A percentile compares a stretch with the other conserved stretches of the same genome.
Conservation (phyloP, 1,140 invertebrate genomes). For the Medauroidea extradentata region DNA sequence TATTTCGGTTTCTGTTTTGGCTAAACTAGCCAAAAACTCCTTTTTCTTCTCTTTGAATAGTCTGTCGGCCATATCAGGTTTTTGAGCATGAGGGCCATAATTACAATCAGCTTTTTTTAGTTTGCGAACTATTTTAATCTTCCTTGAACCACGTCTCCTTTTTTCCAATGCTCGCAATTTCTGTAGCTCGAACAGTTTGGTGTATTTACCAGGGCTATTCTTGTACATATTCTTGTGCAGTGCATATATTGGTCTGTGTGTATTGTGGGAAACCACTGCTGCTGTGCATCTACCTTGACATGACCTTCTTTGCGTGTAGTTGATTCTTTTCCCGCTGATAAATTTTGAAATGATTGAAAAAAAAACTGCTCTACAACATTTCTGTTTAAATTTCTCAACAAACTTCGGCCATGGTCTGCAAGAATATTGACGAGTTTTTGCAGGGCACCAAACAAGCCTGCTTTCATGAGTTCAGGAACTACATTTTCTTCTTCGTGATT, state of each 20-base stretch:
- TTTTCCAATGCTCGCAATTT: conserved; percentile 10
- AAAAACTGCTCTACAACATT: conserved; percentile 41
- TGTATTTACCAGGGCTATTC: background rate
- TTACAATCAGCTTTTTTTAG: conserved; percentile 12
- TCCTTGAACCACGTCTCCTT: background rate
- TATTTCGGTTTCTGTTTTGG: background rate
- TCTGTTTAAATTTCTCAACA: conserved; percentile 38
- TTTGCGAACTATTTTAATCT: background rate
- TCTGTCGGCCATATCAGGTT: conserved; percentile 14
- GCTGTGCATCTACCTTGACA: conserved; percentile 32
- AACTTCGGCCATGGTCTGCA: conserved; percentile 21
- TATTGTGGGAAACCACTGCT: conserved; percentile 33
- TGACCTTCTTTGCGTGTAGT: conserved; percentile 25
- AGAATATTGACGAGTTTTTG: background rate
- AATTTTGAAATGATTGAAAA: conserved; percentile 33
- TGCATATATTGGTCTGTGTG: background rate
- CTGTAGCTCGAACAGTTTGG: background rate
- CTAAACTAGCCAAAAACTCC: background rate
- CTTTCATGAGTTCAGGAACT: conserved; percentile 19
- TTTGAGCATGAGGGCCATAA: conserved; percentile 23
- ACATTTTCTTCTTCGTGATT: conserved; percentile 23
- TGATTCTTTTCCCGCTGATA: conserved; percentile 38
- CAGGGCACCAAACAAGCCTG: background rate
- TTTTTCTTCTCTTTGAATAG: background rate
- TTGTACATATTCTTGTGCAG: background rate